phyloP scores from a whole-genome alignment of 2,797 vertebrate genomes.

The Lutjanus argentimaculatus region DNA sequence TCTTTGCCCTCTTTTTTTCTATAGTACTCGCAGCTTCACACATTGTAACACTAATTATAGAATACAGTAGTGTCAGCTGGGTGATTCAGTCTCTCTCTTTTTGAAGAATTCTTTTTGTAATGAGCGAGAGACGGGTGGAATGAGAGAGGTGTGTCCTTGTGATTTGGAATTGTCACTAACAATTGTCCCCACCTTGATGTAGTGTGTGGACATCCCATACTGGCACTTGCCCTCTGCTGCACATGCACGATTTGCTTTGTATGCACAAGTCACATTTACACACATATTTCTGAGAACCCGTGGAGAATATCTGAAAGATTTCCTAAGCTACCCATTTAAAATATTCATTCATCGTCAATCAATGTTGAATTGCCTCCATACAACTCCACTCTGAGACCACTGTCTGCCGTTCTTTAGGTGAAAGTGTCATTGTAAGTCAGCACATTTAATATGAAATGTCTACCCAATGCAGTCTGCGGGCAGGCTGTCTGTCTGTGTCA shows the following conservation, averaged over 20 bases:
- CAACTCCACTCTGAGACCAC: conserved; percentile 6
- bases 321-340: conserved; percentile 6
- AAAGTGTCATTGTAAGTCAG: conserved; percentile 42
- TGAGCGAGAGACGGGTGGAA: not conserved
- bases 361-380: conserved; percentile 31
- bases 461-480: conserved; percentile 27
- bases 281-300: not conserved
- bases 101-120: not conserved
- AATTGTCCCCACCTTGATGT: conserved; percentile 3
- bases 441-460: conserved; percentile 55
- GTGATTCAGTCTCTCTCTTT: not conserved
- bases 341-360: conserved; percentile 18
- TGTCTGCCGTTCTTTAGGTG: conserved; percentile 40
- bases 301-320: conserved; percentile 8
- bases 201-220: conserved; percentile 9
- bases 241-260: not conserved
- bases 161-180: not conserved
- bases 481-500: conserved; percentile 58
- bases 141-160: conserved; percentile 10
- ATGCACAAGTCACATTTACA: conserved; percentile 2
- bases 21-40: not conserved
- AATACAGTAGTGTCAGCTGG: not conserved
- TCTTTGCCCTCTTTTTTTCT: not conserved
- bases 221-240: not conserved
- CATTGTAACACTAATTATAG: not conserved